Evolutionary conservation across 2,113 vertebrate genomes (phyloP).

Genomic region (Dromas ardeola): DNA sequence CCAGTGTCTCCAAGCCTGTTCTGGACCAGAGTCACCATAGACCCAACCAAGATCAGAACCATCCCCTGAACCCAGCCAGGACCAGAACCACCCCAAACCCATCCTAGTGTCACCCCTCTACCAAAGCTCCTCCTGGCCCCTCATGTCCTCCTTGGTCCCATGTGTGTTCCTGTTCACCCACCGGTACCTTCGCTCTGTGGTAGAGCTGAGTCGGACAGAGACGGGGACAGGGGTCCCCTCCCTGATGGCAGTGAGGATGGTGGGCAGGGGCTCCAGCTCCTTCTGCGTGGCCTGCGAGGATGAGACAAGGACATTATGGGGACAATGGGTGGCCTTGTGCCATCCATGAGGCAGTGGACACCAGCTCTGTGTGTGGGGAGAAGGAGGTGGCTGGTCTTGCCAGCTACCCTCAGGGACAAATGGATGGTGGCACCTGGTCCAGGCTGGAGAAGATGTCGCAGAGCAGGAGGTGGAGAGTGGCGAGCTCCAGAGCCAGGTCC

Average conservation of each 20-base stretch:
- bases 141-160: neutral
- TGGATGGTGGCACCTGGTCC: conserved; percentile 78
- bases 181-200: neutral
- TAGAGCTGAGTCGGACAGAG: conserved; percentile 57
- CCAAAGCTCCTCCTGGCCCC: neutral
- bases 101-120: neutral
- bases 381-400: neutral
- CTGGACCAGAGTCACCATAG: neutral
- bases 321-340: neutral
- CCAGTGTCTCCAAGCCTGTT: neutral
- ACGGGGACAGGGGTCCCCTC: conserved; percentile 76
- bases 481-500: conserved; percentile 89
- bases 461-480: conserved; percentile 89
- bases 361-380: too few relatives aligned
- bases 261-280: conserved; percentile 87
- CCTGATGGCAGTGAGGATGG: conserved; percentile 87
- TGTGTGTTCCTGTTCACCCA: neutral
- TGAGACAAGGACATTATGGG: neutral
- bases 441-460: conserved; percentile 85
- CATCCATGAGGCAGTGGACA: neutral
- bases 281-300: conserved; percentile 78
- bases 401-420: neutral
- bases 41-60: neutral
- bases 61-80: neutral
- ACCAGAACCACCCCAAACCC: neutral